Base-by-base conservation (phyloP, 2,113 vertebrate species). In the Grammomys dolichurus region DNA sequence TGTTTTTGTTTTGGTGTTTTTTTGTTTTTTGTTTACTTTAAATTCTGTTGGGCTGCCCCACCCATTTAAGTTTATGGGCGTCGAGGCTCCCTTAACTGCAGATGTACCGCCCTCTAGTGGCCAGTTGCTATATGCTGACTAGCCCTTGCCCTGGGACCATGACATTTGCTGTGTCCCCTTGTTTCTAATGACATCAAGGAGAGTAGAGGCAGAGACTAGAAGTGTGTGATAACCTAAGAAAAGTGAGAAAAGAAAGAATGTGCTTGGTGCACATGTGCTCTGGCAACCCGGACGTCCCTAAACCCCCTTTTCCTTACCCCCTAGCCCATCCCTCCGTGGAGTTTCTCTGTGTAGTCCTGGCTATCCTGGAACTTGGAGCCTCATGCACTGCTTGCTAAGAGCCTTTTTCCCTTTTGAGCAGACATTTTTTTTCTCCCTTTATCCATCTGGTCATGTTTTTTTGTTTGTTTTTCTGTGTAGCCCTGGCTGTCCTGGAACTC, bases 41-140 rank as follows among this genome's bases (percentile, higher is more conserved):
- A 63, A 92, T 94, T 76, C 76, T 56, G 4, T 86, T 91, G 90
- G 24, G 46, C 75, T 90, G 89, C 91, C 95, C 93, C 95, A 94
- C 91, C 93, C 95, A 93, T 92, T 86, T 90, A 87, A 94, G 81
- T 89, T 46, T 87, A 36, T 77, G 94, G 86, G 60, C 46, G 11
- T 48, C 69, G 7, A 60, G 56, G 78, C 56, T 69, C 22, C 36
- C 46, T 96, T 97, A 92, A 92, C 90, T 96, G 87, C 76, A 93
- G 95, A 97, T 96, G 96, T 54, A 97, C 48, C 0, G 84, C 97
- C 97, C 97, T 95, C 97, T 98, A 97, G 97, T 96, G 97, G 96
- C 92, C 80, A 93, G 33, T 60, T 93, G 78, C 91, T 48, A 90
- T 92, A 86, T 87, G 90, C 73, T 90, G 94, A 40, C 82, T 36